Base-by-base conservation (phyloP, 2,797 vertebrate species). In the Gallinago solitaria region DNA sequence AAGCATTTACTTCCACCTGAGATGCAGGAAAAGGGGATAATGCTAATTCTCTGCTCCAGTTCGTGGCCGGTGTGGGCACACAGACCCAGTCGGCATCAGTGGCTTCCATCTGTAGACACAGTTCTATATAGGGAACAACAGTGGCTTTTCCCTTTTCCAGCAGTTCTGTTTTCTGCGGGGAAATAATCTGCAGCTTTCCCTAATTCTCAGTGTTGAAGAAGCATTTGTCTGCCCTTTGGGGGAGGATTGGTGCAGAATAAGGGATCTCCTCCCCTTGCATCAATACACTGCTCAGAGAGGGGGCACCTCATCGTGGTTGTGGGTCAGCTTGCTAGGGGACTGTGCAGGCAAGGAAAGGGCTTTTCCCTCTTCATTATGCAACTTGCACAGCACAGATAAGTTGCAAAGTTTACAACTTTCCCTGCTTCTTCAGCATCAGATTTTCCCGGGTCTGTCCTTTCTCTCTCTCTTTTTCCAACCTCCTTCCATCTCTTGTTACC, bases 401-500 rank as follows among this genome's bases (percentile, higher is more conserved):
- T 75, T 83, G 54, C 78, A 25, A 89, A 91, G 76, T 94, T 97
- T 93, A 87, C 74, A 90, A 91, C 68, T 90, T 87, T 67, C 43
- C 41, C 45, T 64, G 87, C 30, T 19, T 93, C 76, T 95, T 87
- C 88, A 84, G 10, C 64, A 27, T 92, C 28, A 39, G 71, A 61
- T 96, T 96, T 96, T 83, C 82, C 91, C 0, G 27, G 56, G 56
- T 91, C 80, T 85, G 53, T 25, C 73, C 23, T 60, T 64, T 57
- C 23, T 60, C 11, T 27, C 21, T 61, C 33, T 73, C 27, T 83
- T 28, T 81, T 80, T 60, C 71, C 88, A 93, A 25, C 82, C 91
- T 96, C 91, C 73, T 97, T 93, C 96, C 91, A 95, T 97, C 94
- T 83, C 88, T 81, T 57, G 97, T 98, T 97, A 87, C 97, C 97